Conservation (phyloP, 1,140 invertebrate genomes). For the Heliothis virescens region DNA sequence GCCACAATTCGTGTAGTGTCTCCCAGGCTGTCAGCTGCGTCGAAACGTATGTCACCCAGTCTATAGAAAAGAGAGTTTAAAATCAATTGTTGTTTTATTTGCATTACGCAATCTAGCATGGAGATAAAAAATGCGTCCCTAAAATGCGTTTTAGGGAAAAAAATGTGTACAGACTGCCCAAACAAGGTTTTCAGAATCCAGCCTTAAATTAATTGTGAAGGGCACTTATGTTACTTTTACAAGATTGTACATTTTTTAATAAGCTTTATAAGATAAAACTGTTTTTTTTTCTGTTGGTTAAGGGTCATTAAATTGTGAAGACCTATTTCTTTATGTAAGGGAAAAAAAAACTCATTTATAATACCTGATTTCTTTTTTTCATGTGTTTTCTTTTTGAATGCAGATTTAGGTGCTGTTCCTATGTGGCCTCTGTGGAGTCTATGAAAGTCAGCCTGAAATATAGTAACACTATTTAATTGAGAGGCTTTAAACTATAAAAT, state of each 20-base stretch:
- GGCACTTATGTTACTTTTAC: too few species aligned
- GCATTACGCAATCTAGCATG: too few species aligned
- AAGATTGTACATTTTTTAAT: not conserved
- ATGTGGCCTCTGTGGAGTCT: slow-evolving; percentile 79
- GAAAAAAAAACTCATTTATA: not conserved
- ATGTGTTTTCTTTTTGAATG: slow-evolving; percentile 68
- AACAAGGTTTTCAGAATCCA: too few species aligned
- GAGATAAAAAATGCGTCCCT: too few species aligned
- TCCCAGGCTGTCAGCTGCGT: slow-evolving; percentile 90
- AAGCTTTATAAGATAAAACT: not conserved
- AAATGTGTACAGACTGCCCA: too few species aligned
- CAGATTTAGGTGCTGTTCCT: slow-evolving; percentile 77
- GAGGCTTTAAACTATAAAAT: too few species aligned
- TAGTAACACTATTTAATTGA: not conserved
- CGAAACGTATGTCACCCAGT: slow-evolving; percentile 90
- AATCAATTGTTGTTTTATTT: too few species aligned
- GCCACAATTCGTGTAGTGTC: slow-evolving; percentile 89
- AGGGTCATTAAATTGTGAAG: too few species aligned
- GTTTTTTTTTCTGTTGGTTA: too few species aligned
- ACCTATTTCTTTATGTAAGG: not conserved
- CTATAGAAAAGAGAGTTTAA: slow-evolving; percentile 73
- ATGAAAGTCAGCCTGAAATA: slow-evolving; percentile 79
- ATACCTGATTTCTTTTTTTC: slow-evolving; percentile 67
- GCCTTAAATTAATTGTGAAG: too few species aligned
- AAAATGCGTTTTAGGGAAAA: too few species aligned